These are phyloP conservation scores for Sibirionetta formosa DNA, from an alignment of 2,797 vertebrate genomes.

Conservation along the genomic window DNA sequence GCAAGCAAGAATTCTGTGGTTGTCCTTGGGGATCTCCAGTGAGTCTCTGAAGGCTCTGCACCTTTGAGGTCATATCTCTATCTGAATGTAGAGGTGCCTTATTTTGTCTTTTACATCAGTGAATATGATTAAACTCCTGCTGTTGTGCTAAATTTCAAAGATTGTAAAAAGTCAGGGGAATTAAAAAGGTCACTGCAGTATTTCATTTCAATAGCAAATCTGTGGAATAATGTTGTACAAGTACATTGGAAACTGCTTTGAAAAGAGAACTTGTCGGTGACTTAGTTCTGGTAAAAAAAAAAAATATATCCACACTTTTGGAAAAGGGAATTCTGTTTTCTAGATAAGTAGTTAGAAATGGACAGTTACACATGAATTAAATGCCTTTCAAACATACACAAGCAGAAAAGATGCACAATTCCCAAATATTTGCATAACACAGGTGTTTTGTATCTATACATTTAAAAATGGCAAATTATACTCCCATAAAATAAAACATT, in stretches of 20 bases:
- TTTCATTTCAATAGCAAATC: conserved; percentile 83
- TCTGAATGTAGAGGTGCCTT: conserved; percentile 79
- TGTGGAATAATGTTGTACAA: conserved; percentile 74
- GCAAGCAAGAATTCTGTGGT: background rate
- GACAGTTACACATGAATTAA: background rate
- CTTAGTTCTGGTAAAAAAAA: conserved; percentile 50
- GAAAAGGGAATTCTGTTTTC: conserved; percentile 21
- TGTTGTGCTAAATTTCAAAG: conserved; percentile 85
- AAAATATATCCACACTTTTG: too few species aligned
- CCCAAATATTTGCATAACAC: background rate
- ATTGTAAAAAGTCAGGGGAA: conserved; percentile 84
- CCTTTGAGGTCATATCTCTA: conserved; percentile 76
- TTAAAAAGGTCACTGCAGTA: conserved; percentile 83
- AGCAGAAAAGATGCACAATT: background rate
- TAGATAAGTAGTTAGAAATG: background rate
- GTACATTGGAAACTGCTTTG: conserved; percentile 59
- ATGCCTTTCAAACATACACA: background rate
- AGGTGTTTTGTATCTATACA: background rate
- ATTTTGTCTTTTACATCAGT: conserved; percentile 81
- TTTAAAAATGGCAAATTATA: background rate
- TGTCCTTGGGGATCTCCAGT: conserved; percentile 42
- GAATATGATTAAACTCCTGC: conserved; percentile 84
- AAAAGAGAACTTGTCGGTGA: conserved; percentile 50
- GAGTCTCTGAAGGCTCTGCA: conserved; percentile 53
- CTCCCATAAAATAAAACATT: background rate